phyloP scores from a whole-genome alignment of 2,797 vertebrate genomes.

The Sus cebifrons region DNA sequence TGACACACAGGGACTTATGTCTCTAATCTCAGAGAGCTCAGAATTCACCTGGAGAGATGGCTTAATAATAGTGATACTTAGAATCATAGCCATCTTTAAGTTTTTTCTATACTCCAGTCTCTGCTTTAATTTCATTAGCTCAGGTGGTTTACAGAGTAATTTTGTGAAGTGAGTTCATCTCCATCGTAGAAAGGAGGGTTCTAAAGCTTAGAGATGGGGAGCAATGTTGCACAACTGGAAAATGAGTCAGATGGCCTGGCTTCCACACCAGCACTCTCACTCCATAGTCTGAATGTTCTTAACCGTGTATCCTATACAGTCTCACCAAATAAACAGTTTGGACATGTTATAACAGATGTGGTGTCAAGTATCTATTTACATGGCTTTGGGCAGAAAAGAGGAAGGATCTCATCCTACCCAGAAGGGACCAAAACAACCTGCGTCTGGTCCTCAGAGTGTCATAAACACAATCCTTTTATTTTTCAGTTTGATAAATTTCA shows the following conservation, averaged over 20 bases:
- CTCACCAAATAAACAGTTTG: background rate
- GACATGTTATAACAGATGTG: background rate
- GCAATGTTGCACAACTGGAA: background rate
- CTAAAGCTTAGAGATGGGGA: background rate
- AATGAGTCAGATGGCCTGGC: background rate
- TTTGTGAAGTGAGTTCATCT: background rate
- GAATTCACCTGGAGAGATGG: background rate
- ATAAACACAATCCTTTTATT: conserved; percentile 19
- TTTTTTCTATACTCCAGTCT: background rate
- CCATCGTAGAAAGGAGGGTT: background rate
- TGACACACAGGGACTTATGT: background rate
- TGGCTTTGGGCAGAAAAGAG: conserved; percentile 12
- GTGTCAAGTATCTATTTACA: background rate
- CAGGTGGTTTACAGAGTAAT: background rate
- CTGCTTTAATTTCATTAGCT: background rate
- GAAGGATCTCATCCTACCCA: background rate
- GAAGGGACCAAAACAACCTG: background rate
- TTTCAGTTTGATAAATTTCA: conserved; percentile 85
- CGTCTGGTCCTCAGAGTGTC: background rate
- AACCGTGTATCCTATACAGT: background rate
- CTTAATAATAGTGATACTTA: background rate
- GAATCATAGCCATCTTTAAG: background rate
- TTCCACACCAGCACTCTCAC: background rate
- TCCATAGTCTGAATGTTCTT: background rate
- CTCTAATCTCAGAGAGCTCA: background rate